Evolutionary conservation across 2,888 invertebrate species (phyloP).

Genomic region (Cepaea hortensis): DNA sequence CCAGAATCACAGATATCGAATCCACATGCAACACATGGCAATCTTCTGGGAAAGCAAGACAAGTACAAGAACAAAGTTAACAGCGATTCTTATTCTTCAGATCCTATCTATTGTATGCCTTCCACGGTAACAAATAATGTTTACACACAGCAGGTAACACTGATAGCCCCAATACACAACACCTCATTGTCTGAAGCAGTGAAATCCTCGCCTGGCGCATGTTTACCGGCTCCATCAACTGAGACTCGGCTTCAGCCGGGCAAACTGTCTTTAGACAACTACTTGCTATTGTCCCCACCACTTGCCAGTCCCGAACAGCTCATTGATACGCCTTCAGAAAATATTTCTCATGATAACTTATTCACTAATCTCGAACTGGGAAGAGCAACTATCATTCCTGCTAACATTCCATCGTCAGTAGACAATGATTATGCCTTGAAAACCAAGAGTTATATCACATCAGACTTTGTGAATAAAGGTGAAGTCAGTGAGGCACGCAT

Average conservation of each 20-base stretch:
- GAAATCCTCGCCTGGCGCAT: not conserved
- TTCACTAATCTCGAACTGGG: not conserved
- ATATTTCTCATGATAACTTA: not conserved
- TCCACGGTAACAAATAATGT: not conserved
- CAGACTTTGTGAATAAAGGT: not conserved
- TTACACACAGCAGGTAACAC: not conserved
- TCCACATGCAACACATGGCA: not conserved
- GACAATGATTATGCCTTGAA: not conserved
- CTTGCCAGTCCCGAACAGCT: constrained; percentile 8
- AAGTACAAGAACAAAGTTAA: not conserved
- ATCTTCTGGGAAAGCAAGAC: not conserved
- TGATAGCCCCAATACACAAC: not conserved
- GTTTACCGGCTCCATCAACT: no score
- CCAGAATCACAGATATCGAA: not conserved
- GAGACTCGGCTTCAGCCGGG: not conserved
- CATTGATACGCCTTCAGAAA: not conserved
- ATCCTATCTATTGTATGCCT: not conserved
- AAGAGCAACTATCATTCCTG: no score
- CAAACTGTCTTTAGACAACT: not conserved
- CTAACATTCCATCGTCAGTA: not conserved
- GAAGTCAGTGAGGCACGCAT: no score
- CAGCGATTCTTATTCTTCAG: not conserved
- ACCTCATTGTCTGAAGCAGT: not conserved
- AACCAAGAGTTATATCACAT: not conserved
- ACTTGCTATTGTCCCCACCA: not conserved